Conservation (phyloP, 92 coral and sea anemone species). For the Pocillopora meandrina region DNA sequence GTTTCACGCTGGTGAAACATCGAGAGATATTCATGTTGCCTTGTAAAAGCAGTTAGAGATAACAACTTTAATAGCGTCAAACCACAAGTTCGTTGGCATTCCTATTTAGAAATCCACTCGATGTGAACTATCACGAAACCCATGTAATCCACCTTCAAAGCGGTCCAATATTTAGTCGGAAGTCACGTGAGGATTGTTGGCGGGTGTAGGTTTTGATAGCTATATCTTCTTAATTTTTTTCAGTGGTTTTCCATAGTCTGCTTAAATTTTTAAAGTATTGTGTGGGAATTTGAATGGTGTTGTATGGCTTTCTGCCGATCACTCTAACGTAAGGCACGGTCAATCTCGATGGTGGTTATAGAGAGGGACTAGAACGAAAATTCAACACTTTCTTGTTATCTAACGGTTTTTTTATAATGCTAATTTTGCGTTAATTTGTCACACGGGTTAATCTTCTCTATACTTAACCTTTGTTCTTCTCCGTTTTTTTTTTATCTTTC, state of each 20-base stretch:
- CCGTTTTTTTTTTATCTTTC: too few relatives aligned
- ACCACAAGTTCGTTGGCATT: not conserved
- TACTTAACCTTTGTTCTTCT: too few relatives aligned
- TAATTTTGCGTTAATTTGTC: too few relatives aligned
- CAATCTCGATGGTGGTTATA: not conserved
- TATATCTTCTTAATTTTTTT: too few relatives aligned
- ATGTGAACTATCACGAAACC: not conserved
- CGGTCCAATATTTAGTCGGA: not conserved
- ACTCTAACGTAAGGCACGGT: not conserved
- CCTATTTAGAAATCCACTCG: not conserved
- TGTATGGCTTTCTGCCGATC: not conserved
- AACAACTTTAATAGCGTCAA: not conserved
- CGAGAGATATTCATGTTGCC: too few relatives aligned
- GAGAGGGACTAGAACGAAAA: not conserved
- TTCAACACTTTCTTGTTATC: not conserved
- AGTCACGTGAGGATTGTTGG: not conserved
- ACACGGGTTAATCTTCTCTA: too few relatives aligned
- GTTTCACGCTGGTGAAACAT: too few relatives aligned
- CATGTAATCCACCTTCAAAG: conserved; percentile 11
- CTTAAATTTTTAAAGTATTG: not conserved
- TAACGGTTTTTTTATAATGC: too few relatives aligned
- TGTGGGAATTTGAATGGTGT: not conserved
- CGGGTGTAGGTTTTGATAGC: not conserved
- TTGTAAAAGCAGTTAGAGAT: too few relatives aligned
- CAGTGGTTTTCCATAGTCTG: not conserved